Evolutionary conservation across 2,888 invertebrate genomes (phyloP).

Genomic region (Pheosia gnoma): DNA sequence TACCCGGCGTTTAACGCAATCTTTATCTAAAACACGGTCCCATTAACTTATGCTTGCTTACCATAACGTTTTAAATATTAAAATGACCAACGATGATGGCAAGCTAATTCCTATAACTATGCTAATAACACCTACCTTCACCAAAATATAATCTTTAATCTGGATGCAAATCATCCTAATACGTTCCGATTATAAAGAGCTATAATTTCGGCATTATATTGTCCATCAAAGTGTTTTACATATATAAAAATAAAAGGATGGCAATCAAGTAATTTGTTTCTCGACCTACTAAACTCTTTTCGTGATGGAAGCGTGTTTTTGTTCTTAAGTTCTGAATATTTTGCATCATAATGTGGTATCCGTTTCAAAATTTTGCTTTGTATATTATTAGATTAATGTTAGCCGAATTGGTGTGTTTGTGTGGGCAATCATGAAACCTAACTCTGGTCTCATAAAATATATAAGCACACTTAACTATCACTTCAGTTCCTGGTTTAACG

Average conservation of each 20-base stretch:
- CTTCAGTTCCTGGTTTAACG: not conserved
- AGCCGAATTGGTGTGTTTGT: too few species aligned
- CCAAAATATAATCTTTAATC: constrained; percentile 83
- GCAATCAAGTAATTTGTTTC: constrained; percentile 82
- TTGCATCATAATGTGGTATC: constrained; percentile 59
- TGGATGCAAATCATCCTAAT: constrained; percentile 83
- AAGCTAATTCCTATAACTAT: constrained; percentile 81
- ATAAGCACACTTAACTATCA: too few species aligned
- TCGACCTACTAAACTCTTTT: constrained; percentile 78
- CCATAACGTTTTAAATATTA: constrained; percentile 74
- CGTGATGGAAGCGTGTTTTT: constrained; percentile 69
- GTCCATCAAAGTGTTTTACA: constrained; percentile 83
- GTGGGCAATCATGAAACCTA: too few species aligned
- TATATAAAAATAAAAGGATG: constrained; percentile 76
- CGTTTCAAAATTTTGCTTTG: constrained; percentile 48
- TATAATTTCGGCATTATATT: constrained; percentile 83
- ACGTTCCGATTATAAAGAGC: constrained; percentile 81
- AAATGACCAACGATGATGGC: constrained; percentile 77
- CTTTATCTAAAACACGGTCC: constrained; percentile 62
- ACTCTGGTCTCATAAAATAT: too few species aligned
- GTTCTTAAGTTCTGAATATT: constrained; percentile 57
- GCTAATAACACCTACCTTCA: constrained; percentile 80
- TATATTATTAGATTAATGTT: constrained; percentile 26
- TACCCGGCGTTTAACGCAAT: constrained; percentile 52
- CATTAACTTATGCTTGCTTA: constrained; percentile 66